These are phyloP conservation scores for Gymnocephalus cernua DNA, from an alignment of 2,113 vertebrate species.

Conservation along the genomic window DNA sequence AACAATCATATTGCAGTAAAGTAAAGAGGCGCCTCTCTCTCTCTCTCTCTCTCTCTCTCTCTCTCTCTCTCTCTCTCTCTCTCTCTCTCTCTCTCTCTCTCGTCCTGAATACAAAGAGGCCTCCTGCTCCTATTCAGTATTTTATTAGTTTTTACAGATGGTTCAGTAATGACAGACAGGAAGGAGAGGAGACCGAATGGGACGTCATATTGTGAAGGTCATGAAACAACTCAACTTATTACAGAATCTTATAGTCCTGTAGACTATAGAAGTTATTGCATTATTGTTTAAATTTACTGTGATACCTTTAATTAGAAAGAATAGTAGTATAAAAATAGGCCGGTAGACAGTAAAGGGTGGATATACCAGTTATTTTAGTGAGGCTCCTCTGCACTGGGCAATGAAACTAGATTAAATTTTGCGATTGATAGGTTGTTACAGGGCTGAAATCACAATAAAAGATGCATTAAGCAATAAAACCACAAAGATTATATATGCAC, in stretches of 20 bases:
- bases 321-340: neutral
- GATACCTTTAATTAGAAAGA: neutral
- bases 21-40: conserved; percentile 33
- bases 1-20: conserved; percentile 63
- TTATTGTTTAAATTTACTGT: neutral
- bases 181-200: conserved; percentile 41
- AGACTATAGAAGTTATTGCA: neutral
- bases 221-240: conserved; percentile 11
- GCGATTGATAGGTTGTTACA: neutral
- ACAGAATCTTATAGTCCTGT: neutral
- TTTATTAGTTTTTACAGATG: conserved; percentile 75
- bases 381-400: conserved; percentile 19
- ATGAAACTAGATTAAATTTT: conserved; percentile 19
- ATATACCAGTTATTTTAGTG: neutral
- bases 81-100: conserved; percentile 5
- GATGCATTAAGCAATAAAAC: conserved; percentile 39
- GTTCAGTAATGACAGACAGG: conserved; percentile 54
- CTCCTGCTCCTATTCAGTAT: conserved; percentile 60
- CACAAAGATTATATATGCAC: conserved; percentile 15
- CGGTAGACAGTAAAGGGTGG: neutral
- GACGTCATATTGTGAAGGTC: conserved; percentile 16
- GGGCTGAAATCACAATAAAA: conserved; percentile 27
- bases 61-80: too few species aligned
- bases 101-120: conserved; percentile 57
- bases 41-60: neutral